phyloP scores from a whole-genome alignment of 2,113 vertebrate species.

The Entomyzon cyanotis region DNA sequence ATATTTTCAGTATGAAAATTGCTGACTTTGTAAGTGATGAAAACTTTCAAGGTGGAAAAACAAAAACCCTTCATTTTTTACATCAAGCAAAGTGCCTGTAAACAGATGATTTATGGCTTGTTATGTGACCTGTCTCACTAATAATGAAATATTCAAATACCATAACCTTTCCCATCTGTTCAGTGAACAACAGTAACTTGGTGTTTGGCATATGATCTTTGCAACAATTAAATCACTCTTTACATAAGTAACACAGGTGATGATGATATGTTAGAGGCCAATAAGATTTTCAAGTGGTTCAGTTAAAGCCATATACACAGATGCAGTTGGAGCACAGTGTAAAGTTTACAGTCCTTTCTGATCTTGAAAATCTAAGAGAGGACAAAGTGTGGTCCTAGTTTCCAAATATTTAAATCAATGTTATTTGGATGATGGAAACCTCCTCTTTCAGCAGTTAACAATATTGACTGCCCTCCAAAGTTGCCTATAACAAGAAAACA shows the following conservation, averaged over 20 bases:
- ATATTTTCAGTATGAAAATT: background rate
- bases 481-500: rapidly evolving
- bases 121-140: constrained; percentile 14
- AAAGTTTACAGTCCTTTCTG: background rate
- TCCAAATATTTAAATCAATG: background rate
- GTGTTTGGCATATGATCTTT: constrained; percentile 54
- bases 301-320: background rate
- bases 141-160: constrained; percentile 49
- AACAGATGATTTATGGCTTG: constrained; percentile 51
- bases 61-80: background rate
- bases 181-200: constrained; percentile 27
- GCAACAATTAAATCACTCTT: constrained; percentile 7
- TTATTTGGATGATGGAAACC: background rate
- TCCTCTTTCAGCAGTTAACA: background rate
- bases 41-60: constrained; percentile 11
- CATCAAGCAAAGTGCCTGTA: constrained; percentile 8
- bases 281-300: background rate
- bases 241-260: background rate
- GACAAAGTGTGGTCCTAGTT: background rate
- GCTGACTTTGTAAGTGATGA: background rate
- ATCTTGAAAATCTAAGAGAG: background rate
- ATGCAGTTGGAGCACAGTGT: background rate
- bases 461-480: background rate
- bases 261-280: background rate
- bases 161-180: constrained; percentile 57